Percentiles rank a stretch among this genome's conserved stretches.
Conservation (phyloP, 1,140 invertebrate species). For the Solenopsis fugax region DNA sequence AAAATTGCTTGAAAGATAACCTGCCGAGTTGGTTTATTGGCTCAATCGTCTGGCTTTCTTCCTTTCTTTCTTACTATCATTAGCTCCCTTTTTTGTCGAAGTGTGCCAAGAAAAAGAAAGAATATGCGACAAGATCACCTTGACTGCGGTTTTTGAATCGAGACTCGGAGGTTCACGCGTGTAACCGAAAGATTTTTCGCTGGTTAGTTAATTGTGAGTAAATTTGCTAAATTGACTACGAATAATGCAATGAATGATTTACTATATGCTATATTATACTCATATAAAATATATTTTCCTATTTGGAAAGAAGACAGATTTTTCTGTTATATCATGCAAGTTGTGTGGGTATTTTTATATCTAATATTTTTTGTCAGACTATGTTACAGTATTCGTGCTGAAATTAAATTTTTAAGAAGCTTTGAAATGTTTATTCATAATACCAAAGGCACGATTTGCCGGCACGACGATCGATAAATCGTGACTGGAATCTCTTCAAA, state of each 20-base stretch:
- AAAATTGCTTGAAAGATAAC: conserved; percentile 27
- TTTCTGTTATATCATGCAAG: not conserved
- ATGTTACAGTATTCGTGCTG: not conserved
- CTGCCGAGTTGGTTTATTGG: conserved; percentile 41
- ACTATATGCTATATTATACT: not conserved
- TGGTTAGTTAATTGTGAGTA: conserved; percentile 17
- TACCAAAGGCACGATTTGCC: conserved; percentile 33
- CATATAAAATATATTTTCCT: conserved; percentile 1
- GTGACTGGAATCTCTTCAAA: conserved; percentile 47
- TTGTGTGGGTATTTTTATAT: not conserved
- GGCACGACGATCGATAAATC: conserved; percentile 55
- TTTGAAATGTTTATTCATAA: not conserved
- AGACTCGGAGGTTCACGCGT: not conserved
- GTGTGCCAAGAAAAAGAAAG: conserved; percentile 44
- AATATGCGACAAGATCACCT: conserved; percentile 77
- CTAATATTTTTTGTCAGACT: not conserved
- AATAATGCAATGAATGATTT: conserved; percentile 14
- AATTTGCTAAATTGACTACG: conserved; percentile 19
- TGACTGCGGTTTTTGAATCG: conserved; percentile 67
- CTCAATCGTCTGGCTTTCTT: conserved; percentile 11
- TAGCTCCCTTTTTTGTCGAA: not conserved
- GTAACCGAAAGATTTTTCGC: not conserved
- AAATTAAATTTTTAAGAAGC: conserved; percentile 16
- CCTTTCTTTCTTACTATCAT: not conserved
- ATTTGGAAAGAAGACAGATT: not conserved